These are phyloP conservation scores for Thomomys bottae DNA, from an alignment of 2,113 vertebrate genomes.

Conservation along the genomic window DNA sequence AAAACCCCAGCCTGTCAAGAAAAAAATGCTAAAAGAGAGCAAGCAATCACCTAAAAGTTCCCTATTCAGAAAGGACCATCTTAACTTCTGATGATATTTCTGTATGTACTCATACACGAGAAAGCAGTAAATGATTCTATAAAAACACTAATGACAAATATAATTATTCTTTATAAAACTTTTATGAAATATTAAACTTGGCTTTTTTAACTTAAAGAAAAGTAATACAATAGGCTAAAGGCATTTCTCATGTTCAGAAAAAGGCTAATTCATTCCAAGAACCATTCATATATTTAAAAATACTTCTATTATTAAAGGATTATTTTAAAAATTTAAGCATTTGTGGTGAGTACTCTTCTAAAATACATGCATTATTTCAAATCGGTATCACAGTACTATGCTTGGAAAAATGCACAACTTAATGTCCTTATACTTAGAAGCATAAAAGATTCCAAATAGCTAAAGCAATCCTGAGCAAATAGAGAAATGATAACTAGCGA, in stretches of 20 bases:
- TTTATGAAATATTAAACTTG: background rate
- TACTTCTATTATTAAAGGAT: background rate
- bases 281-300: background rate
- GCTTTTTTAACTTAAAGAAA: background rate
- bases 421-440: background rate
- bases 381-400: background rate
- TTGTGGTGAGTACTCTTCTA: background rate
- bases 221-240: background rate
- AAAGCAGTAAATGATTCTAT: background rate
- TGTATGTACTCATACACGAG: background rate
- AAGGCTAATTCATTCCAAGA: background rate
- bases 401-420: background rate
- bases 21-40: background rate
- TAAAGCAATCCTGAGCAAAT: too few species aligned
- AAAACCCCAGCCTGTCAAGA: background rate
- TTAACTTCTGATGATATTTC: background rate
- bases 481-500: too few species aligned
- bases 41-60: background rate
- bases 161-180: background rate
- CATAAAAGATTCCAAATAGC: too few species aligned
- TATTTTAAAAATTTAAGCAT: background rate
- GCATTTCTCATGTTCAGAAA: background rate
- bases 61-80: background rate
- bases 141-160: background rate
- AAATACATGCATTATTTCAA: background rate